Evolutionary conservation across 1,140 invertebrate genomes (phyloP).

Genomic region (Drosophila equinoxialis): DNA sequence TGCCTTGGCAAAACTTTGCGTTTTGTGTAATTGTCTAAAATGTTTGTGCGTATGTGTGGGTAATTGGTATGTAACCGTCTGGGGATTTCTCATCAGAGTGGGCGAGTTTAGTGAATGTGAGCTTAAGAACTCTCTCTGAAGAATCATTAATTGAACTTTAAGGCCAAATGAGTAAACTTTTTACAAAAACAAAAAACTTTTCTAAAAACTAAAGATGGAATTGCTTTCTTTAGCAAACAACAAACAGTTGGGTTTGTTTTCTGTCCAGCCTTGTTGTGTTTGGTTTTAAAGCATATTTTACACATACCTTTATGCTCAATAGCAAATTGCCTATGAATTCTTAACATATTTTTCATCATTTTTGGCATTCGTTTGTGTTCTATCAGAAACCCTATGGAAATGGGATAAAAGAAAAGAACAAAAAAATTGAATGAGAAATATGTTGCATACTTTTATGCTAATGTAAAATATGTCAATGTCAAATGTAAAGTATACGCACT

Average conservation of each 20-base stretch:
- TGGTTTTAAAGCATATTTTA: background rate
- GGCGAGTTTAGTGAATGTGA: background rate
- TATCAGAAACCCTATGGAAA: background rate
- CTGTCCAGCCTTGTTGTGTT: background rate
- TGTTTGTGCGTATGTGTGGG: slow-evolving; percentile 30
- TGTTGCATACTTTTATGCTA: slow-evolving; percentile 74
- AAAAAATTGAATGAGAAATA: slow-evolving; percentile 45
- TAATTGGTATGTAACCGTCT: background rate
- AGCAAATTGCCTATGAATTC: slow-evolving; percentile 30
- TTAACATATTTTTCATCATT: slow-evolving; percentile 55
- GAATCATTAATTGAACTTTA: slow-evolving; percentile 6
- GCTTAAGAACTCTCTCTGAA: background rate
- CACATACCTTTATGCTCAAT: background rate
- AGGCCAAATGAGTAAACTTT: background rate
- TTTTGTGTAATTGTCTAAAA: slow-evolving; percentile 55
- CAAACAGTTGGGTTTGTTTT: background rate
- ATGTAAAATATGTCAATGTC: slow-evolving; percentile 77
- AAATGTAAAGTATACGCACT: slow-evolving; percentile 62
- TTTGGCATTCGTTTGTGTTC: slow-evolving; percentile 36
- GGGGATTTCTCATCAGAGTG: background rate
- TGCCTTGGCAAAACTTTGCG: slow-evolving; percentile 57
- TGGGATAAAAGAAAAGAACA: background rate
- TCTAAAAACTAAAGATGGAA: slow-evolving; percentile 1
- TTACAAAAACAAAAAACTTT: background rate
- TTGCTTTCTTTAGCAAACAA: background rate